phyloP scores from a whole-genome alignment of 2,113 vertebrate genomes.

The Terrapene triunguis region DNA sequence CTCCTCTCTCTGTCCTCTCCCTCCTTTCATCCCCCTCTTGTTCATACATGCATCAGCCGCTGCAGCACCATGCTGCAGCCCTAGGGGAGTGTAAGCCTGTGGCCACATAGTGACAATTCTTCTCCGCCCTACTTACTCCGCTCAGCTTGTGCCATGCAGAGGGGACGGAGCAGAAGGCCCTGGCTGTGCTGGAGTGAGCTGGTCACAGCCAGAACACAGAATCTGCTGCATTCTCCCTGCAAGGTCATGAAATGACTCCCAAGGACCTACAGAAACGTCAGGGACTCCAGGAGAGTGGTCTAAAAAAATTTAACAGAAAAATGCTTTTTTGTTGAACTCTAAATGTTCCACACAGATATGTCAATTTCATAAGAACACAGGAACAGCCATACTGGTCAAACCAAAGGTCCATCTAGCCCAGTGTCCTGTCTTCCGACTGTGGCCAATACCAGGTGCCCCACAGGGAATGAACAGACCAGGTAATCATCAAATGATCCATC shows the following conservation, averaged over 20 bases:
- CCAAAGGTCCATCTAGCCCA: too few species aligned
- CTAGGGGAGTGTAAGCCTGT: background rate
- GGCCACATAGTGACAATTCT: background rate
- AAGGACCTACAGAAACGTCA: background rate
- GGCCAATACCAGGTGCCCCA: too few species aligned
- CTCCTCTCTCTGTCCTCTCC: background rate
- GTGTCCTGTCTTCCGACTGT: too few species aligned
- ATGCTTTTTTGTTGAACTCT: background rate
- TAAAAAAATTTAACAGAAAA: too few species aligned
- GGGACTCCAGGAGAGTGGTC: background rate
- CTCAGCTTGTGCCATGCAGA: background rate
- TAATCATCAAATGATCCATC: too few species aligned
- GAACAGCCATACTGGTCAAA: too few species aligned
- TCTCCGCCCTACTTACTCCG: background rate
- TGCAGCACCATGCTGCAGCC: background rate
- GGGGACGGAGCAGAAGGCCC: background rate
- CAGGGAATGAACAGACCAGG: too few species aligned
- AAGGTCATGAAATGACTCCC: background rate
- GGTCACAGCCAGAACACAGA: too few species aligned
- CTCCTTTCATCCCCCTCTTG: background rate
- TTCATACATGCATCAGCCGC: background rate
- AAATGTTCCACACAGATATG: background rate
- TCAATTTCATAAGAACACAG: background rate
- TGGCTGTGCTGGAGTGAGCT: background rate
- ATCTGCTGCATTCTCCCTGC: too few species aligned